phyloP scores from a whole-genome alignment of 2,113 vertebrate genomes.

The Cavia aperea region DNA sequence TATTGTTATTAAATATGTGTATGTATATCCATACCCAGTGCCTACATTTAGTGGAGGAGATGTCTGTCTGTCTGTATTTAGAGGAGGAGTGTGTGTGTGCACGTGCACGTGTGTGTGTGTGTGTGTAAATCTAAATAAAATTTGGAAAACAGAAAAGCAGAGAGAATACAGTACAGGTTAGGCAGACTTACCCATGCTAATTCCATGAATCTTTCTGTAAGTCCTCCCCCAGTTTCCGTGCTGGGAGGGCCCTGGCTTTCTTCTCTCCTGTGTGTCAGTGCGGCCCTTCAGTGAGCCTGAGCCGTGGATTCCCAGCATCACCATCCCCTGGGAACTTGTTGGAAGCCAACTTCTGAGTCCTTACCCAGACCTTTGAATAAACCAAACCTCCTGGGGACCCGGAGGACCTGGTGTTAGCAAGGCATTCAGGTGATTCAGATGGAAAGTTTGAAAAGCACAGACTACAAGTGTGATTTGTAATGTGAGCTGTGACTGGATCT shows the following conservation, averaged over 20 bases:
- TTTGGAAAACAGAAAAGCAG: background rate
- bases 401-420: background rate
- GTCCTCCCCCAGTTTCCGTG: background rate
- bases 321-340: background rate
- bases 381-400: background rate
- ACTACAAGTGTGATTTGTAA: background rate
- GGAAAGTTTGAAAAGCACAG: background rate
- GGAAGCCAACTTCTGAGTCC: background rate
- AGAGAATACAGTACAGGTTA: background rate
- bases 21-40: background rate
- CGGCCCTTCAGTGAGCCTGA: no score
- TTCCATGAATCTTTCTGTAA: background rate
- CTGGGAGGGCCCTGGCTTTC: no score
- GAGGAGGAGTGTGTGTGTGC: background rate
- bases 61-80: background rate
- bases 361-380: background rate
- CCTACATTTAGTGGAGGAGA: background rate
- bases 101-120: background rate
- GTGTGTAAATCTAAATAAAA: background rate
- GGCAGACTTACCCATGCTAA: background rate
- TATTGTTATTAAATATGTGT: background rate
- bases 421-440: background rate
- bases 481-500: background rate
- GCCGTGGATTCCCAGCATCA: background rate
- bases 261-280: no score